Conservation (phyloP, 2,888 invertebrate genomes). For the Drosophila antonietae region DNA sequence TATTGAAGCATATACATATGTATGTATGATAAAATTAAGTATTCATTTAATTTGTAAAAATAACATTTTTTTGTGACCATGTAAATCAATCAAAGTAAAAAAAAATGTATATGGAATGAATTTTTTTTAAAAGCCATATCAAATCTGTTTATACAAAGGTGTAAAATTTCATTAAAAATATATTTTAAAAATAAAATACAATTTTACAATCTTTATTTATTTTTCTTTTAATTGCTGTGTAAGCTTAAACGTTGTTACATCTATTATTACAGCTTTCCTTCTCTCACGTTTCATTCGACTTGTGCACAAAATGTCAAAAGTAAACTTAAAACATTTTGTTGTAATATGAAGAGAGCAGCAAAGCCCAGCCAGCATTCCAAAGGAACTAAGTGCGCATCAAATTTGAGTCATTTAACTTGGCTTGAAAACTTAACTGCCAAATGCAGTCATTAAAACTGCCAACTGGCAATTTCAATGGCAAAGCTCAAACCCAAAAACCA, state of each 20-base stretch:
- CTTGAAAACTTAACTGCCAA: constrained; percentile 62
- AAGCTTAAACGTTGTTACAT: not conserved
- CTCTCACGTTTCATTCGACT: not conserved
- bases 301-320: not conserved
- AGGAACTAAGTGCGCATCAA: constrained; percentile 70
- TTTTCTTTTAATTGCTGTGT: not conserved
- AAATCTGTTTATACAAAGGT: not conserved
- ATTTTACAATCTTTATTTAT: not conserved
- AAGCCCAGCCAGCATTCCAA: not conserved
- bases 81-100: not conserved
- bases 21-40: not conserved
- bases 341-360: constrained; percentile 4
- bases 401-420: constrained; percentile 71
- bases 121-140: too few species aligned
- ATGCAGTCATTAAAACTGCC: constrained; percentile 61
- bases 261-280: not conserved
- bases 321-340: constrained; percentile 1
- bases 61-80: not conserved
- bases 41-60: not conserved
- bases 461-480: constrained; percentile 56
- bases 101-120: not conserved
- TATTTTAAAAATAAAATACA: not conserved
- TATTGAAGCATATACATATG: not conserved
- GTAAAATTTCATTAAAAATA: too few species aligned
- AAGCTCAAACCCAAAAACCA: not conserved